Conservation (phyloP, 2,113 vertebrate genomes). For the Cyanoliseus patagonus region DNA sequence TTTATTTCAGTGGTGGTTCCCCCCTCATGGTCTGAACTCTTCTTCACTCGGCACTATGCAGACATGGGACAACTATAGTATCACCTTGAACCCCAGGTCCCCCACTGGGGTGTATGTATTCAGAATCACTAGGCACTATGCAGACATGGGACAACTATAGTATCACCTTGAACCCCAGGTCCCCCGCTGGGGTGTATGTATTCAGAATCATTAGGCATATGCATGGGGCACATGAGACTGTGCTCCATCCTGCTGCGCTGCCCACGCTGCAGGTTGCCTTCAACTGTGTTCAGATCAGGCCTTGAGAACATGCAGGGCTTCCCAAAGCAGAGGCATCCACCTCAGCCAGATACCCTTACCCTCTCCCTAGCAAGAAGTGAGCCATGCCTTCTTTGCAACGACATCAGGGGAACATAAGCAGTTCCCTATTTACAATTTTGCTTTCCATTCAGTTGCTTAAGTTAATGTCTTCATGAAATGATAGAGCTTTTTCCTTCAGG, state of each 20-base stretch:
- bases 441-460: not conserved
- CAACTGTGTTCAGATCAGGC: not conserved
- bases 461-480: not conserved
- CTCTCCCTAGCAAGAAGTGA: no score
- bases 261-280: not conserved
- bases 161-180: not conserved
- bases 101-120: not conserved
- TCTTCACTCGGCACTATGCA: not conserved
- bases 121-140: no score
- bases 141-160: not conserved
- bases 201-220: not conserved
- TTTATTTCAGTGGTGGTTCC: not conserved
- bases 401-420: not conserved
- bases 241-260: fast-evolving
- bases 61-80: not conserved
- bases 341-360: no score
- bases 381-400: not conserved
- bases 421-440: not conserved
- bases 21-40: not conserved
- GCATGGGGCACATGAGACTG: not conserved
- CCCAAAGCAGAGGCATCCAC: not conserved
- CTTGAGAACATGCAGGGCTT: not conserved
- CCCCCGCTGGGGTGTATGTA: fast-evolving
- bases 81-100: not conserved
- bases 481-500: not conserved